A percentile compares a stretch with the other conserved stretches of the same genome.
phyloP scores from a whole-genome alignment of 2,888 invertebrate species.

The Endotricha flammealis region DNA sequence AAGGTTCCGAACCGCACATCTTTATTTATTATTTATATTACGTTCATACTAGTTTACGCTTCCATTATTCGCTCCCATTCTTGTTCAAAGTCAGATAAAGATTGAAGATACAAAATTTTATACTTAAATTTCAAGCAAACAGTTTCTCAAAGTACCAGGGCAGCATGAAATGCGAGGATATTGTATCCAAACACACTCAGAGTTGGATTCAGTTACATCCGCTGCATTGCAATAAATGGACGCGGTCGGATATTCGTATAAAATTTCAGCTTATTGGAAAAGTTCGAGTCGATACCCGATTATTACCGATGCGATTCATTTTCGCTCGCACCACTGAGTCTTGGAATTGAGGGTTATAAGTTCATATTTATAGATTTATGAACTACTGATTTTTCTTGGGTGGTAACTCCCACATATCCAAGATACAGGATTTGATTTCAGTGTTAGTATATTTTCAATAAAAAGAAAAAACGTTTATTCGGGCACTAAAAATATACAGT shows the following conservation, averaged over 20 bases:
- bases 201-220: not conserved
- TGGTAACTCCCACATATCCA: too few species aligned
- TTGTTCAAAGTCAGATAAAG: too few species aligned
- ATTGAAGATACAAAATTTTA: too few species aligned
- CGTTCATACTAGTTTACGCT: too few species aligned
- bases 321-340: slow-evolving; percentile 1
- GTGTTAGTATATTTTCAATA: too few species aligned
- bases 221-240: not conserved
- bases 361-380: not conserved
- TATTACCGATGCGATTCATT: slow-evolving; percentile 2
- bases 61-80: too few species aligned
- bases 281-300: not conserved
- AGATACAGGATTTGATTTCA: too few species aligned
- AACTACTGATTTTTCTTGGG: not conserved
- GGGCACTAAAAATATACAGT: too few species aligned
- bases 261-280: slow-evolving; percentile 2
- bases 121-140: not conserved
- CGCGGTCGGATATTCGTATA: not conserved
- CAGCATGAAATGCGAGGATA: not conserved
- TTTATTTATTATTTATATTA: too few species aligned
- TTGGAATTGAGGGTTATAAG: too few species aligned
- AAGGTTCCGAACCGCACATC: too few species aligned
- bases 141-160: not conserved
- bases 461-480: too few species aligned
- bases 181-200: not conserved